Base-by-base conservation (phyloP, 1,140 invertebrate species). In the Octopus sinensis region DNA sequence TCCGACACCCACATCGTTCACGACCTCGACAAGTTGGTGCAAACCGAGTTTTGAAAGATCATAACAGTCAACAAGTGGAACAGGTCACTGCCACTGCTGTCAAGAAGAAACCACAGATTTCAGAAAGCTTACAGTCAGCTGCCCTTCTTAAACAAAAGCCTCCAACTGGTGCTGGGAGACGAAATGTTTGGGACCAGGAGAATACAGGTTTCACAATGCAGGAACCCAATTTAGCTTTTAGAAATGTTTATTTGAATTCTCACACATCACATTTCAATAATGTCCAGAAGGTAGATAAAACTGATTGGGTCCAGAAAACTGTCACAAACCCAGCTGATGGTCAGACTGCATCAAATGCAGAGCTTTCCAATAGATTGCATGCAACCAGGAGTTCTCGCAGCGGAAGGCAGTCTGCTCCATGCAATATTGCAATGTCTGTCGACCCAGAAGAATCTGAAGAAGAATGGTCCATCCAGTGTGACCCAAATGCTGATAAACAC, bases 401-500 rank as follows among this genome's bases (percentile, higher is more conserved):
- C 7, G 52, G 52, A 17, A 17, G 43, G 7, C 5, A 17, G 7
- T 9, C 76, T 6, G 7, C 76, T 43, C 52, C 52, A 5, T 6
- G 13, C 5, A 77, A 51, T 51, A 77, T 5, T 30, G 7, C 30
- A 10, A 53, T 77, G 30, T 77, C 76, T 77, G 5, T 77, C 6
- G 76, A 52, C 7, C 13, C 30, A 5, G 76, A 53, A 6, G 76
- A 6, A 52, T 77, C 76, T 6, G 76, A 77, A 77, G 52, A 51
- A 5, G 76, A 77, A 43, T 77, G 76, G 43, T 52, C 76, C 43
- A 81, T 4, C 6, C 23, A 77, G 52, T 43, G 23, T 6, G 13
- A 17, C 23, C 82, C 5, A 81, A 84, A 82, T 23, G 80, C 84
- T 80, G 84, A 96, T 80, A 95, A 95, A 86, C 93, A 95, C 83